Percentiles rank a stretch among this genome's conserved stretches.
These are phyloP conservation scores for Cantharis flavilabris DNA, from an alignment of 2,888 invertebrate genomes.

Conservation along the genomic window DNA sequence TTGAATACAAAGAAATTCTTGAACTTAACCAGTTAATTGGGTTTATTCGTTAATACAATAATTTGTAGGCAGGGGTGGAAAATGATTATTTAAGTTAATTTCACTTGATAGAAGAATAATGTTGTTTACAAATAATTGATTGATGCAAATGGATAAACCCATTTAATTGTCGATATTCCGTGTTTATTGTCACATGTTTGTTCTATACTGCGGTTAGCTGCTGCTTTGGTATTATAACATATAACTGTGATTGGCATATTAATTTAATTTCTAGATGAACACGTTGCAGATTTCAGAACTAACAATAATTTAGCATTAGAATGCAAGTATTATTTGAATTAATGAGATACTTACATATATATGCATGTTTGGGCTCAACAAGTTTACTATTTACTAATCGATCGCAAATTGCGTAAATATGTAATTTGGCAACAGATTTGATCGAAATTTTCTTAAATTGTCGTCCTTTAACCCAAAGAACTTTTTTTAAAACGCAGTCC, in stretches of 20 bases:
- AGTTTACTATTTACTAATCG: background rate
- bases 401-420: background rate
- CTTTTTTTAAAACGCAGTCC: background rate
- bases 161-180: background rate
- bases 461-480: too few species aligned
- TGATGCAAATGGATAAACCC: background rate
- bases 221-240: conserved; percentile 29
- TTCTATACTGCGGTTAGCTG: conserved; percentile 20
- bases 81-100: background rate
- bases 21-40: background rate
- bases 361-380: background rate
- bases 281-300: conserved; percentile 8
- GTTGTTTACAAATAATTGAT: background rate
- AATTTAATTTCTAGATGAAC: conserved; percentile 15
- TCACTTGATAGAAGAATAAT: background rate
- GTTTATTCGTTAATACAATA: background rate
- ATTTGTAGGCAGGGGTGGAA: background rate
- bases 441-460: background rate
- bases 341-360: background rate
- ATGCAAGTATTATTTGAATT: background rate
- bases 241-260: conserved; percentile 27
- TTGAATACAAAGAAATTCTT: background rate
- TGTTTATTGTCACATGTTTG: background rate
- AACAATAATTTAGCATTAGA: background rate
- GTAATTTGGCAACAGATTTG: background rate